Conservation (phyloP, 2,888 invertebrate genomes). For the Choristoneura rosaceana region DNA sequence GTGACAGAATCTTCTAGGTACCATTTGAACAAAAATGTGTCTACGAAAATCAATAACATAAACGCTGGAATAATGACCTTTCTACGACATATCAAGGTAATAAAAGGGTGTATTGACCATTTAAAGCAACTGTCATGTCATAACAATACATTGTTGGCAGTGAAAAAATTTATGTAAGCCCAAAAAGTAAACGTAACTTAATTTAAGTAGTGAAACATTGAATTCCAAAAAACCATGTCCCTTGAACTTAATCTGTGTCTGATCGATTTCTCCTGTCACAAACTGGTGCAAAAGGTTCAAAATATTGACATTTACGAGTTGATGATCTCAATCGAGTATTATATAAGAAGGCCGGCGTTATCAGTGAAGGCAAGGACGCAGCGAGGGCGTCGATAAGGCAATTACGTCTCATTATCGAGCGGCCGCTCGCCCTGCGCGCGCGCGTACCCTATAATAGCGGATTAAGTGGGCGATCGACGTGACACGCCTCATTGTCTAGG, state of each 20-base stretch:
- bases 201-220: conserved; percentile 22
- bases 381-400: conserved; percentile 77
- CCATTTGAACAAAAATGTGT: too few relatives aligned
- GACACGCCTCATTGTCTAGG: conserved; percentile 71
- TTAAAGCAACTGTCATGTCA: too few relatives aligned
- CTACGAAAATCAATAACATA: too few relatives aligned
- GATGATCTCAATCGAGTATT: conserved; percentile 55
- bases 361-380: conserved; percentile 83
- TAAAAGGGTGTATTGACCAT: too few relatives aligned
- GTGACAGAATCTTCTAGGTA: too few relatives aligned
- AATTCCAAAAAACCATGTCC: conserved; percentile 28
- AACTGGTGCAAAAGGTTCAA: conserved; percentile 44
- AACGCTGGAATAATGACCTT: too few relatives aligned
- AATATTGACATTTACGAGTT: conserved; percentile 59
- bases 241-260: conserved; percentile 37
- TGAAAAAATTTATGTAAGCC: not conserved
- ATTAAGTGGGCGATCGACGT: conserved; percentile 65
- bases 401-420: conserved; percentile 73
- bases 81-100: too few relatives aligned
- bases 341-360: conserved; percentile 73
- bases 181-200: not conserved
- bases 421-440: conserved; percentile 53
- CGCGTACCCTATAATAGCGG: conserved; percentile 51
- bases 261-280: conserved; percentile 40
- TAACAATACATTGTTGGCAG: too few relatives aligned